Conservation (phyloP, 2,113 vertebrate species). For the Paraplagusia blochii region DNA sequence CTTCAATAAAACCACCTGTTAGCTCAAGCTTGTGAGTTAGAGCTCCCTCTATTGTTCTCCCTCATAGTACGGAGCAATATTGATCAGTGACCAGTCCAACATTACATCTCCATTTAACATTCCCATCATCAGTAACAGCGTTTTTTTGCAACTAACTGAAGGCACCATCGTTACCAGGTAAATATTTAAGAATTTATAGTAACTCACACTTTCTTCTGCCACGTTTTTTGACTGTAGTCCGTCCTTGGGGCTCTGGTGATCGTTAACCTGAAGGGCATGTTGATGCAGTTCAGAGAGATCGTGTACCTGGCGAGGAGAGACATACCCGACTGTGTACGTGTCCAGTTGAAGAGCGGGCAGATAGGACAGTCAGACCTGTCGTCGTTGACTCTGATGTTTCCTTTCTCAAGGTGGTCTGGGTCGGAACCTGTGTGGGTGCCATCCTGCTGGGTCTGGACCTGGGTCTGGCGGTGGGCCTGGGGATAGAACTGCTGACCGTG, state of each 20-base stretch:
- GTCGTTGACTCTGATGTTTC: conserved; percentile 14
- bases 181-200: too few relatives aligned
- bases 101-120: too few relatives aligned
- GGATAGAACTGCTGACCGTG: conserved; percentile 84
- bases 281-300: conserved; percentile 88
- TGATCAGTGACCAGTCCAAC: too few relatives aligned
- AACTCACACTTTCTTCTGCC: neutral
- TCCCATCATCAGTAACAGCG: too few relatives aligned
- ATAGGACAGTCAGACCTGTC: too few relatives aligned
- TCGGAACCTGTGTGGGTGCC: conserved; percentile 80
- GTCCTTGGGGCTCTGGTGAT: conserved; percentile 85
- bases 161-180: too few relatives aligned
- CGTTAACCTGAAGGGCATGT: conserved; percentile 95
- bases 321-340: conserved; percentile 87
- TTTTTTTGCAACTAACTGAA: too few relatives aligned
- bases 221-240: neutral
- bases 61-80: too few relatives aligned
- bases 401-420: conserved; percentile 84
- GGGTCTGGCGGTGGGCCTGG: conserved; percentile 81
- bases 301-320: conserved; percentile 86
- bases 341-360: too few relatives aligned
- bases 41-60: too few relatives aligned
- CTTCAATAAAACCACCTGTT: too few relatives aligned
- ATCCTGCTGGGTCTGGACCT: conserved; percentile 85
- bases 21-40: too few relatives aligned